Evolutionary conservation across 2,797 vertebrate species (phyloP).

Genomic region (Clamator glandarius): DNA sequence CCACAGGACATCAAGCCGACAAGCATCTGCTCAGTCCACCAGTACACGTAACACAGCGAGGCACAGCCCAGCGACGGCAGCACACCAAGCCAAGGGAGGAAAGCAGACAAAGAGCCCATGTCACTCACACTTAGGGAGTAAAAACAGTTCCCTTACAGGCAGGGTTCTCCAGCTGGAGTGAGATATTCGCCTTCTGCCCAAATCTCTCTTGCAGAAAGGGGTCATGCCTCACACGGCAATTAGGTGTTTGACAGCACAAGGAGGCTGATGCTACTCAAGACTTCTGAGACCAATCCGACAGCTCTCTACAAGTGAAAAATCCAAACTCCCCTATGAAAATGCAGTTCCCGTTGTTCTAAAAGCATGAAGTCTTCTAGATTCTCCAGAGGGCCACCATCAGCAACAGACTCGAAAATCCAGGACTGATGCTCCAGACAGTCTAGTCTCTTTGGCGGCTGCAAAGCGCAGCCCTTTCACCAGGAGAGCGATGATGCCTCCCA

Average conservation of each 20-base stretch:
- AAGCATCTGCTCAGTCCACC: background rate
- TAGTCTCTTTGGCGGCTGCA: background rate
- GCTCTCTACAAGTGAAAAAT: background rate
- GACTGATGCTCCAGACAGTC: background rate
- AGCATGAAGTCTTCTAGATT: background rate
- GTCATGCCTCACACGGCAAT: background rate
- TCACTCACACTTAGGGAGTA: background rate
- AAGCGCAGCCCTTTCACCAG: fast-evolving
- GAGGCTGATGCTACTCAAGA: background rate
- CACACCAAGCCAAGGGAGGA: background rate
- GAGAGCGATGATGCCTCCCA: background rate
- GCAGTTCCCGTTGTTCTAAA: background rate
- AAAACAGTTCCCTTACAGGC: background rate
- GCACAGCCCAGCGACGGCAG: background rate
- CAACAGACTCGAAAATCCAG: background rate
- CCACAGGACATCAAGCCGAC: background rate
- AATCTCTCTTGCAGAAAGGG: background rate
- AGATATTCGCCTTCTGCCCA: background rate
- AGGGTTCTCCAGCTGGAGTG: background rate
- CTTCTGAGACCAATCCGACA: background rate
- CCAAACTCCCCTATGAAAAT: background rate
- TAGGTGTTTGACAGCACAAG: background rate
- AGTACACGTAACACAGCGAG: background rate
- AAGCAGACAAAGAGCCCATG: background rate
- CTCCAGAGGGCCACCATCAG: background rate